A percentile compares a stretch with the other conserved stretches of the same genome.
These are phyloP conservation scores for Drosophila antonietae DNA, from an alignment of 2,888 invertebrate species.

Conservation along the genomic window DNA sequence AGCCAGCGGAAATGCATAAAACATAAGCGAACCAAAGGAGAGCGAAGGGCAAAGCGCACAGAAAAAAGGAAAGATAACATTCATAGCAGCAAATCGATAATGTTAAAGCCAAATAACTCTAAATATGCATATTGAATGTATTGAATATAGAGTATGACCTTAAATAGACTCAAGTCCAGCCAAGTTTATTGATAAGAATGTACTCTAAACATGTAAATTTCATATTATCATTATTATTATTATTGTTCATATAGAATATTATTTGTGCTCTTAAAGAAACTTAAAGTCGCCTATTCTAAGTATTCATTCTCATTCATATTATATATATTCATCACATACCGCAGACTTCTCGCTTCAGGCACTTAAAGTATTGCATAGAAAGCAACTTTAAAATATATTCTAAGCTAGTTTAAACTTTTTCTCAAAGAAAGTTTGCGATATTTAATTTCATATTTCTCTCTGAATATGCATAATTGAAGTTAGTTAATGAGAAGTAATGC, in stretches of 20 bases:
- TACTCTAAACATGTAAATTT: too few species aligned
- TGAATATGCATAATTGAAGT: neutral
- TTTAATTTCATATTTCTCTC: neutral
- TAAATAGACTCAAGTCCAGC: too few species aligned
- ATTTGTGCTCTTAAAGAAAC: too few species aligned
- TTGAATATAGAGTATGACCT: too few species aligned
- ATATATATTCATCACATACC: too few species aligned
- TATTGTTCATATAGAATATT: too few species aligned
- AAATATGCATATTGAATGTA: neutral
- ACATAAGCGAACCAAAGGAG: constrained; percentile 40
- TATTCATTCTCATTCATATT: too few species aligned
- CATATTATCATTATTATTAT: too few species aligned
- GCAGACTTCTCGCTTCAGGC: too few species aligned
- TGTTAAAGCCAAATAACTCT: neutral
- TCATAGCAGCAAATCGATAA: constrained; percentile 34
- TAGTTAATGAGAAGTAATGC: neutral
- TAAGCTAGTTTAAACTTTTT: neutral
- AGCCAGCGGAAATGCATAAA: constrained; percentile 55
- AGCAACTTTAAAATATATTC: neutral
- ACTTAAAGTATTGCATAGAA: too few species aligned
- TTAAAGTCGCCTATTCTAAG: too few species aligned
- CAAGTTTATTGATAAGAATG: too few species aligned
- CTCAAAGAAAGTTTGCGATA: neutral
- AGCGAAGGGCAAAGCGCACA: neutral
- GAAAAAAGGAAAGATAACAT: constrained; percentile 8